phyloP scores from a whole-genome alignment of 2,888 invertebrate species.

The Campopleginae sp. region DNA sequence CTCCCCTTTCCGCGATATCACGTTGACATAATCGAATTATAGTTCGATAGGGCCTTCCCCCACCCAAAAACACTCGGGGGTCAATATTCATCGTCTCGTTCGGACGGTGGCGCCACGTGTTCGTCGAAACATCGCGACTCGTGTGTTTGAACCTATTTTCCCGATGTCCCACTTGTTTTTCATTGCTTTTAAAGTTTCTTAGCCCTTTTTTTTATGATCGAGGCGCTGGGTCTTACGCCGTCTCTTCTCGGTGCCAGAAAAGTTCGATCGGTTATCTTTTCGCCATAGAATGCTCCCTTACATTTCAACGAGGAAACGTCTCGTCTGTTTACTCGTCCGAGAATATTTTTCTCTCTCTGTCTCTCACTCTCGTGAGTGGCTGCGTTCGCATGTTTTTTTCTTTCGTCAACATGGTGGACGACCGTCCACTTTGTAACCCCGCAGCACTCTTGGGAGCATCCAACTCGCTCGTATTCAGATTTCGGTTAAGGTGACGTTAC shows the following conservation, averaged over 20 bases:
- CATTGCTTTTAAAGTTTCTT: background rate
- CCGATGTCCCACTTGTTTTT: conserved; percentile 21
- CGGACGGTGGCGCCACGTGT: conserved; percentile 45
- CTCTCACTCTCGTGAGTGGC: conserved; percentile 1
- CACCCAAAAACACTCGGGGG: conserved; percentile 17
- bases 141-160: conserved; percentile 8
- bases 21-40: conserved; percentile 37
- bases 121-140: background rate
- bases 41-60: conserved; percentile 26
- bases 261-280: background rate
- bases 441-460: background rate
- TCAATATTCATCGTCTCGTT: conserved; percentile 40
- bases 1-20: background rate
- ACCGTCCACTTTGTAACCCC: conserved; percentile 20
- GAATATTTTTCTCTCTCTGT: conserved; percentile 16
- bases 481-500: conserved; percentile 66
- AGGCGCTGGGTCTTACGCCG: conserved; percentile 9
- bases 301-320: conserved; percentile 5
- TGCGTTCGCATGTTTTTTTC: background rate
- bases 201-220: background rate
- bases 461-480: conserved; percentile 64
- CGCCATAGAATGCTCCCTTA: background rate
- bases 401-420: background rate
- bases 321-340: conserved; percentile 30
- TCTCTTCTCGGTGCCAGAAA: conserved; percentile 1